Conservation (phyloP, 2,888 invertebrate genomes). For the Strigamia maritima region DNA sequence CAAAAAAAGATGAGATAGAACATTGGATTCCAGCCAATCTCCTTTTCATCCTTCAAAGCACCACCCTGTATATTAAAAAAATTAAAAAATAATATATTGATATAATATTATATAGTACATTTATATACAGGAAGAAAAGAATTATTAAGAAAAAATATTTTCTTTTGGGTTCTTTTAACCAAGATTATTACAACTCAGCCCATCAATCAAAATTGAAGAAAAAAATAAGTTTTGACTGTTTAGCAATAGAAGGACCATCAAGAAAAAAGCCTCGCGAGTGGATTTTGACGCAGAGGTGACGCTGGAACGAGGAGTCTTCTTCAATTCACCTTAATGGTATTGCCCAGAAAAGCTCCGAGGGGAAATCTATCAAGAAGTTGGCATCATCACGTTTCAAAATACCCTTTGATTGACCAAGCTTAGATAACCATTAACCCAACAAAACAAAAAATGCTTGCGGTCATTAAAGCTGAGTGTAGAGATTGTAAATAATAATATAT, state of each 20-base stretch:
- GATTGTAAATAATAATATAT: too few species aligned
- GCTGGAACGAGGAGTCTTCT: neutral
- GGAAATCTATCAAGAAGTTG: neutral
- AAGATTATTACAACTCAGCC: neutral
- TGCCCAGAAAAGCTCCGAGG: too few species aligned
- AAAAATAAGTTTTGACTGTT: neutral
- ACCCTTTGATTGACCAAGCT: too few species aligned
- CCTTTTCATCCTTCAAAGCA: neutral
- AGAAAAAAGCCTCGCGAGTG: neutral
- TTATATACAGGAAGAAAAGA: neutral
- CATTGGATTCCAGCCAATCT: neutral
- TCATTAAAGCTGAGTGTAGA: too few species aligned
- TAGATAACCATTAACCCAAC: too few species aligned
- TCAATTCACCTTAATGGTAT: neutral
- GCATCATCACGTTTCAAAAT: neutral
- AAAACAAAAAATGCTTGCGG: too few species aligned
- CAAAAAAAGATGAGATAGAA: neutral
- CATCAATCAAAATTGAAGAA: neutral
- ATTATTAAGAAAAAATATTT: neutral
- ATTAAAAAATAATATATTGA: neutral
- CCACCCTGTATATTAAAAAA: neutral
- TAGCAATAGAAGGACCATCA: neutral
- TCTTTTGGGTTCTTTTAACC: neutral
- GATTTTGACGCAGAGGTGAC: neutral
- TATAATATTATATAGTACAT: neutral